phyloP scores from a whole-genome alignment of 1,140 invertebrate genomes.

The Vanessa tameamea region DNA sequence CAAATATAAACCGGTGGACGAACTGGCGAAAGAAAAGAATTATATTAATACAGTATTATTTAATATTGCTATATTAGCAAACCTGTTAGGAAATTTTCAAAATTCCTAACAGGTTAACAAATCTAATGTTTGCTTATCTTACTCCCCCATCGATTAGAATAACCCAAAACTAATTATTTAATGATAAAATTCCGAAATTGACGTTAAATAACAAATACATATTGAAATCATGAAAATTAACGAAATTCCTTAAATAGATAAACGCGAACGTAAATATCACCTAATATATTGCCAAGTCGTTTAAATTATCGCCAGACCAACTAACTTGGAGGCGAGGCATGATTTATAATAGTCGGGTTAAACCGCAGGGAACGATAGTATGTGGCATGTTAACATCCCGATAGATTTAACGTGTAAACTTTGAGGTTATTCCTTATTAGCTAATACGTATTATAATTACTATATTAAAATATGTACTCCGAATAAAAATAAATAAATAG shows the following conservation, averaged over 20 bases:
- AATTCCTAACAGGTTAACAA: too few species aligned
- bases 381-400: constrained; percentile 47
- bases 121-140: too few species aligned
- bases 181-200: too few species aligned
- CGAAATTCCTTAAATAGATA: constrained; percentile 38
- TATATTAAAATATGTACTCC: not conserved
- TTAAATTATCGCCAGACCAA: constrained; percentile 44
- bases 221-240: constrained; percentile 12
- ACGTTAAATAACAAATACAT: not conserved
- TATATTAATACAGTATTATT: too few species aligned
- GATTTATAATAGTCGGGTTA: constrained; percentile 50
- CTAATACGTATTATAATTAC: not conserved
- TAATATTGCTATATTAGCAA: too few species aligned
- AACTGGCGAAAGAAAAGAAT: too few species aligned
- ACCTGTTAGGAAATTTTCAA: too few species aligned
- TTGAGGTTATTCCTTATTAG: constrained; percentile 16
- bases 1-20: too few species aligned
- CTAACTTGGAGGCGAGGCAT: constrained; percentile 34
- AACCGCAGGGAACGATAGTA: constrained; percentile 44
- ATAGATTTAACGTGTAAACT: constrained; percentile 37
- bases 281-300: constrained; percentile 35
- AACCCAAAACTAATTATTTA: too few species aligned
- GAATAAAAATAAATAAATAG: too few species aligned
- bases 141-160: too few species aligned
- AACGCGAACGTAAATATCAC: constrained; percentile 37